Conservation (phyloP, 2,888 invertebrate genomes). For the Lacanobia wlatinum region DNA sequence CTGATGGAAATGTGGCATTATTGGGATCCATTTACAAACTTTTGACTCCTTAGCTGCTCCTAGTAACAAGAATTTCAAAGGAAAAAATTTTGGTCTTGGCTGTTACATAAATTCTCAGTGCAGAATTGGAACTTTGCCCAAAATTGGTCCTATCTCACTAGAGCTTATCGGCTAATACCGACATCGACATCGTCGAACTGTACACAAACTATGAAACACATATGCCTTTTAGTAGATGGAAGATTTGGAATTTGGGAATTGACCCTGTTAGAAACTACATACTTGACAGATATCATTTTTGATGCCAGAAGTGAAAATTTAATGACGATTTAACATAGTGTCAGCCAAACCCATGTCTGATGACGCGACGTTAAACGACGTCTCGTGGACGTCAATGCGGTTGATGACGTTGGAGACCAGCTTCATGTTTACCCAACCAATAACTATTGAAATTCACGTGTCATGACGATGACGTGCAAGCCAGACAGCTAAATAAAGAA, state of each 20-base stretch:
- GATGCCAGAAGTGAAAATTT: conserved; percentile 25
- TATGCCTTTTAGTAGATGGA: conserved; percentile 15
- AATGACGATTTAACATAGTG: conserved; percentile 53
- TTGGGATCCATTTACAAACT: conserved; percentile 17
- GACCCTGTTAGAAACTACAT: background rate
- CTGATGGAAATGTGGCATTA: conserved; percentile 52
- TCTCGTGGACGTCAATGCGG: conserved; percentile 71
- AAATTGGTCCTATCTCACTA: conserved; percentile 59
- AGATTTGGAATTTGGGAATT: conserved; percentile 1
- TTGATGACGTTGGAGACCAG: conserved; percentile 69
- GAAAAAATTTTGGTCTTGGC: conserved; percentile 44
- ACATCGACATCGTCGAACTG: conserved; percentile 26
- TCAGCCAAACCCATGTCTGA: conserved; percentile 56
- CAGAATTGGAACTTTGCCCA: conserved; percentile 59
- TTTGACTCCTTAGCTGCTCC: conserved; percentile 6
- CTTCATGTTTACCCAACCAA: conserved; percentile 59
- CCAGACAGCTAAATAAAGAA: conserved; percentile 60
- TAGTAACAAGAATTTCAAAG: conserved; percentile 43
- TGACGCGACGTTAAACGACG: conserved; percentile 72
- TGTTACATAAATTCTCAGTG: conserved; percentile 55
- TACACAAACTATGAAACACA: conserved; percentile 14
- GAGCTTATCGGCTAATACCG: conserved; percentile 48
- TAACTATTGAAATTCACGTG: conserved; percentile 58
- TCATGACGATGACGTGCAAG: conserved; percentile 64
- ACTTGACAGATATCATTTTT: conserved; percentile 7